Base-by-base conservation (phyloP, 2,888 invertebrate genomes). In the Hyppa rectilinea region DNA sequence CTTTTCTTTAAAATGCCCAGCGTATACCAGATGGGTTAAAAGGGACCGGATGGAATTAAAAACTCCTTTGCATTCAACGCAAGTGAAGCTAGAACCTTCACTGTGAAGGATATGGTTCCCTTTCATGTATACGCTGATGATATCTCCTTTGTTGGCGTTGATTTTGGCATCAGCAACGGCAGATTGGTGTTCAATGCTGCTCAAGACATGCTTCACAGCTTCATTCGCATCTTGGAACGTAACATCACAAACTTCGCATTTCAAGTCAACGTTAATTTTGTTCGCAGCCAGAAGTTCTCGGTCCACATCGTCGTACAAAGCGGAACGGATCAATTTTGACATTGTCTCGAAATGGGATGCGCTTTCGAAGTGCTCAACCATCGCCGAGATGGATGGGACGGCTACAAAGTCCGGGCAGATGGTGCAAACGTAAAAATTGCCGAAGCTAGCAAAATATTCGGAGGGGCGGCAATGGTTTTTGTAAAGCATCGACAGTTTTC, bases 401-500 rank as follows among this genome's bases (percentile, higher is more conserved):
- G 95, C 94, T 0, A 94, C 84, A 61, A 90, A 92, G 0, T 89
- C 87, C 0, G 95, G 94, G 67, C 96, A 96, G 0, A 96, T 86
- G 0, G 94, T 80, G 82, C 96, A 96, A 0, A 94, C 86, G 85
- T 94, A 96, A 75, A 89, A 95, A 62, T 96, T 96, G 31, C 96
- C 96, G 79, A 96, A 96, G 43, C 95, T 95, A 0, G 96, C 96
- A 73, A 86, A 96, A 73, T 95, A 95, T 76, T 96, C 96, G 0
- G 91, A 89, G 0, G 96, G 95, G 0, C 96, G 90, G 75, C 95
- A 95, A 29, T 93, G 90, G 69, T 95, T 95, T 49, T 91, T 94
- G 81, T 94, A 96, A 0, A 96, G 84, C 85, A 94, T 79, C 0
- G 90, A 80, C 0, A 96, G 86, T 65, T 96, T 96, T 7, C 91